These are phyloP conservation scores for Anguilla megastoma DNA, from an alignment of 2,797 vertebrate species.

Conservation along the genomic window DNA sequence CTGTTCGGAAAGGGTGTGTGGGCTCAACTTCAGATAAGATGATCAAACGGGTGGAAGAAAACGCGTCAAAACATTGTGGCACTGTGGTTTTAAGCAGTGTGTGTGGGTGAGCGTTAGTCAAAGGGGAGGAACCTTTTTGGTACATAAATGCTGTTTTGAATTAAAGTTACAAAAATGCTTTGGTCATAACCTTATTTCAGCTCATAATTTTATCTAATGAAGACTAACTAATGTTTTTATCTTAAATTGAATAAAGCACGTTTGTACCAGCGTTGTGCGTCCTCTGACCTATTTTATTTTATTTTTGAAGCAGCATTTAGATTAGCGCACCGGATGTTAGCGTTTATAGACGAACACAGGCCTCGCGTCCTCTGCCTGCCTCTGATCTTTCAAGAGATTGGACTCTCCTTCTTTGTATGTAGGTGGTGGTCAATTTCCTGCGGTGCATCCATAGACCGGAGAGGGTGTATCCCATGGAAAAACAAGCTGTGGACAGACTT, in stretches of 20 bases:
- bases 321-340: background rate
- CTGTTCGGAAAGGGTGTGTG: background rate
- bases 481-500: background rate
- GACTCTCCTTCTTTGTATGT: background rate
- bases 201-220: background rate
- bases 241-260: background rate
- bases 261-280: background rate
- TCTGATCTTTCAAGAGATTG: background rate
- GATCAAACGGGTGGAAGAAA: background rate
- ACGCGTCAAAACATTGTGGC: background rate
- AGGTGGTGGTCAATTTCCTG: background rate
- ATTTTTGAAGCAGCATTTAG: background rate
- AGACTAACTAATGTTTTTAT: background rate
- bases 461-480: background rate
- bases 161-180: background rate
- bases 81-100: background rate
- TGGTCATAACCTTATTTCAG: background rate
- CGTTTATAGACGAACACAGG: background rate
- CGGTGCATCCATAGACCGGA: background rate
- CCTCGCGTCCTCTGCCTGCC: background rate
- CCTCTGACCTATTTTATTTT: background rate
- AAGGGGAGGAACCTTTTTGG: background rate
- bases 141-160: background rate
- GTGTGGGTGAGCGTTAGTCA: background rate
- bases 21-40: background rate